phyloP scores from a whole-genome alignment of 2,888 invertebrate species.

The Phyllotreta striolata region DNA sequence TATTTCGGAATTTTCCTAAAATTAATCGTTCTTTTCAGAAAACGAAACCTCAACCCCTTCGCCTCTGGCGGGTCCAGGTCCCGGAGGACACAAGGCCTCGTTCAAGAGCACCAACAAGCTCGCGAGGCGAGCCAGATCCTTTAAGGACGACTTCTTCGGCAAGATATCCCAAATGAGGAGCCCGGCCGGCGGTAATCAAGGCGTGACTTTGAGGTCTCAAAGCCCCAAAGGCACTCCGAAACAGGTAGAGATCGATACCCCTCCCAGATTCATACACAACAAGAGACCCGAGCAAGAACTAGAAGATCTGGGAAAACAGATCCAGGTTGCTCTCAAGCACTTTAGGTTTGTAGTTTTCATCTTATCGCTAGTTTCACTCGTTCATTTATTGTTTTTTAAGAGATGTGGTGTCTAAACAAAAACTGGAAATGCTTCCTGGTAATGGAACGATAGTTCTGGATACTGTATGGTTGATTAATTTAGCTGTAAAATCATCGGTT shows the following conservation, averaged over 20 bases:
- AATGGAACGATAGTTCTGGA: conserved; percentile 94
- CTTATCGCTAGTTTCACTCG: neutral
- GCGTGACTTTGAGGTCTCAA: conserved; percentile 52
- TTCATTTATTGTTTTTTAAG: conserved; percentile 65
- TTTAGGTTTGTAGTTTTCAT: conserved; percentile 63
- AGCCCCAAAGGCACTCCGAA: conserved; percentile 61
- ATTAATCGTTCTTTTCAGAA: conserved; percentile 48
- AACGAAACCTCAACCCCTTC: conserved; percentile 54
- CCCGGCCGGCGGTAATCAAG: conserved; percentile 60
- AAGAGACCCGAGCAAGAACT: conserved; percentile 56
- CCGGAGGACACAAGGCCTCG: conserved; percentile 78
- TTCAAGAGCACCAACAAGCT: conserved; percentile 80
- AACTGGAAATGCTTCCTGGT: conserved; percentile 91
- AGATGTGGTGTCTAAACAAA: conserved; percentile 91
- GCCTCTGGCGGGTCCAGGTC: conserved; percentile 59
- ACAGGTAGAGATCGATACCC: conserved; percentile 51
- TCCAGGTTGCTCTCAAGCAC: conserved; percentile 82
- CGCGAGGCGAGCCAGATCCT: conserved; percentile 86
- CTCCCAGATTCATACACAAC: conserved; percentile 39
- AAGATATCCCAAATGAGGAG: conserved; percentile 91
- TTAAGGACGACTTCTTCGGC: conserved; percentile 90
- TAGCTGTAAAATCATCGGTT: conserved; percentile 58
- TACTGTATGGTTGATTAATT: conserved; percentile 87
- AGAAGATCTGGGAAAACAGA: conserved; percentile 61
- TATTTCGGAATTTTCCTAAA: conserved; percentile 18